Conservation (phyloP, 2,797 vertebrate genomes). For the Clarias fuscus region DNA sequence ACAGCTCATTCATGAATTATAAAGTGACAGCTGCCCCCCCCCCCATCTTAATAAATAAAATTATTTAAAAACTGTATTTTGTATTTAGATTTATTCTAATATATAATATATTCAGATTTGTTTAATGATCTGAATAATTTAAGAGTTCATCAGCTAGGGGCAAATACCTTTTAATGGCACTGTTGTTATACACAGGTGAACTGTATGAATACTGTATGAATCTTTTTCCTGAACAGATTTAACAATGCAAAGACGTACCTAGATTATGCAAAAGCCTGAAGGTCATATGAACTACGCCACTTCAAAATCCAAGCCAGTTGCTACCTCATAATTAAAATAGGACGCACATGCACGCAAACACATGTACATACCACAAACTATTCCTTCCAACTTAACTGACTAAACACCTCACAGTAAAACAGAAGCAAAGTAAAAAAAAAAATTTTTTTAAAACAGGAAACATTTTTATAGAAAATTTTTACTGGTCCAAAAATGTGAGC, state of each 20-base stretch:
- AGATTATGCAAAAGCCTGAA: not conserved
- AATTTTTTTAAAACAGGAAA: too few species aligned
- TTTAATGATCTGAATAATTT: too few species aligned
- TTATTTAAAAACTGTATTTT: too few species aligned
- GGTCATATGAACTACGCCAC: conserved; percentile 46
- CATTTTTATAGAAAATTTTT: conserved; percentile 52
- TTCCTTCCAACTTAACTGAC: not conserved
- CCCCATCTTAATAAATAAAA: too few species aligned
- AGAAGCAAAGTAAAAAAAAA: not conserved
- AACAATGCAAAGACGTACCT: not conserved
- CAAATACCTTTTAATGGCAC: too few species aligned
- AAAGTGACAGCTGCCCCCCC: too few species aligned
- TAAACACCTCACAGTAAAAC: not conserved
- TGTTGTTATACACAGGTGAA: too few species aligned
- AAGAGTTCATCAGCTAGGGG: too few species aligned
- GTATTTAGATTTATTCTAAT: too few species aligned
- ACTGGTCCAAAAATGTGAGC: conserved; percentile 44
- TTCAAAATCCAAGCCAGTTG: conserved; percentile 34
- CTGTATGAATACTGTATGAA: not conserved
- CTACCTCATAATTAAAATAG: not conserved
- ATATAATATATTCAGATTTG: too few species aligned
- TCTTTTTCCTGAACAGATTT: not conserved
- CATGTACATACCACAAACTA: not conserved
- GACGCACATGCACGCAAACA: too few species aligned
- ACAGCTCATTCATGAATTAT: too few species aligned